These are phyloP conservation scores for Emys orbicularis DNA, from an alignment of 2,797 vertebrate genomes.

Conservation along the genomic window DNA sequence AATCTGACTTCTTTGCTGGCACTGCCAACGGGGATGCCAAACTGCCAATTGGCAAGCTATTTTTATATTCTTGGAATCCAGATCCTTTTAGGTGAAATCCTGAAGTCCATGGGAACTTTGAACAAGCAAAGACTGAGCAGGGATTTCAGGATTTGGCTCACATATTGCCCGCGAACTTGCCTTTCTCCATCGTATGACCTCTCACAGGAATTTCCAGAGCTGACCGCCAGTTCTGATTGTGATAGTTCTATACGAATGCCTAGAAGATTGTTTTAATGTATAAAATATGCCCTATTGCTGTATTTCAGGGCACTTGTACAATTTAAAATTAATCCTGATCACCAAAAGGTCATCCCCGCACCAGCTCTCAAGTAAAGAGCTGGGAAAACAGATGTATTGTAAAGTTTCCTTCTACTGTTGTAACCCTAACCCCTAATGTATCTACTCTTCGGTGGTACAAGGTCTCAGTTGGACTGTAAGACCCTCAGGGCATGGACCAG, in stretches of 20 bases:
- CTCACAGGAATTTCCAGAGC: background rate
- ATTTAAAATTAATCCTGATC: background rate
- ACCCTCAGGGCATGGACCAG: background rate
- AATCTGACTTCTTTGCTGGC: background rate
- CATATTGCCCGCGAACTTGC: background rate
- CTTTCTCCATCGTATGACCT: background rate
- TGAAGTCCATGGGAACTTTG: background rate
- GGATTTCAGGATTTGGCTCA: background rate
- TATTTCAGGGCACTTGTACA: background rate
- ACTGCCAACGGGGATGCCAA: background rate
- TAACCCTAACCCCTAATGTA: fast-evolving
- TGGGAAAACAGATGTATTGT: background rate
- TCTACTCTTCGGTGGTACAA: background rate
- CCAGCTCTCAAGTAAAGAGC: background rate
- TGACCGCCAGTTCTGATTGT: background rate
- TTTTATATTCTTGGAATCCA: background rate
- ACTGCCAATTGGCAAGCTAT: background rate
- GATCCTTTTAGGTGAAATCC: background rate
- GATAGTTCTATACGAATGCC: background rate
- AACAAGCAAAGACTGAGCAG: background rate
- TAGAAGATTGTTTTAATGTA: background rate
- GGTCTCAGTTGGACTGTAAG: background rate
- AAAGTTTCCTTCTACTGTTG: background rate
- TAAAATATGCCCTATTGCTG: background rate
- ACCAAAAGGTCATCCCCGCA: background rate